Percentiles rank a stretch among this genome's conserved stretches.
These are phyloP conservation scores for Ophion obscuratus DNA, from an alignment of 2,888 invertebrate genomes.

Conservation along the genomic window DNA sequence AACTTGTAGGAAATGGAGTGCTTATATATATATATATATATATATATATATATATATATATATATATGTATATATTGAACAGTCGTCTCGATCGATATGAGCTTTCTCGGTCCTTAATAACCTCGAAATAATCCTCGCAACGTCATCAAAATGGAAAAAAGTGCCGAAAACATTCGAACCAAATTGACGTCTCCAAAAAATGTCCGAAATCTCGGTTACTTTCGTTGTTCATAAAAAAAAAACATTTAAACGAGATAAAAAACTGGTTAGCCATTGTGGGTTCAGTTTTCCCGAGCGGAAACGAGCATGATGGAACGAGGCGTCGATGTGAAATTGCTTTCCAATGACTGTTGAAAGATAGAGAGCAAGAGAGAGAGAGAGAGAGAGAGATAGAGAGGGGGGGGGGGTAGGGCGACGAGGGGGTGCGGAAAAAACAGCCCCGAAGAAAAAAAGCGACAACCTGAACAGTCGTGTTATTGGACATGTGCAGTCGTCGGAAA, in stretches of 20 bases:
- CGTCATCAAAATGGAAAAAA: no score
- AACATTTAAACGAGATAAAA: neutral
- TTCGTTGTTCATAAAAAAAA: no score
- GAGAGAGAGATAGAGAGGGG: conserved; percentile 8
- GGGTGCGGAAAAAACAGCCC: conserved; percentile 1
- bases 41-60: no score
- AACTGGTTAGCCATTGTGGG: neutral
- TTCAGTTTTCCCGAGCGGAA: conserved; percentile 27
- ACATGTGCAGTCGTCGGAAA: neutral
- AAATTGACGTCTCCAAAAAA: no score
- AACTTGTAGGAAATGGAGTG: no score
- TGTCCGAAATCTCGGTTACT: no score
- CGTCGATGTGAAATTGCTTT: conserved; percentile 71
- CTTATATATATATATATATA: no score
- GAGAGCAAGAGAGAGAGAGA: neutral
- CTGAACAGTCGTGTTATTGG: conserved; percentile 6
- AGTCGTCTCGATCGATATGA: no score
- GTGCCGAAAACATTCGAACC: no score
- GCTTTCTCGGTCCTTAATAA: no score
- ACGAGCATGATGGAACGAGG: conserved; percentile 46
- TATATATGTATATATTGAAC: no score
- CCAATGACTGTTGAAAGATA: conserved; percentile 67
- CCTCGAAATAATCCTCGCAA: no score
- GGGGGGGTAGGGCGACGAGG: conserved; percentile 4
- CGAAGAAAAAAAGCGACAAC: neutral